Evolutionary conservation across 2,113 vertebrate species (phyloP), one percentile per base, ranked within the genome.

Genomic region (Carettochelys insculpta): DNA sequence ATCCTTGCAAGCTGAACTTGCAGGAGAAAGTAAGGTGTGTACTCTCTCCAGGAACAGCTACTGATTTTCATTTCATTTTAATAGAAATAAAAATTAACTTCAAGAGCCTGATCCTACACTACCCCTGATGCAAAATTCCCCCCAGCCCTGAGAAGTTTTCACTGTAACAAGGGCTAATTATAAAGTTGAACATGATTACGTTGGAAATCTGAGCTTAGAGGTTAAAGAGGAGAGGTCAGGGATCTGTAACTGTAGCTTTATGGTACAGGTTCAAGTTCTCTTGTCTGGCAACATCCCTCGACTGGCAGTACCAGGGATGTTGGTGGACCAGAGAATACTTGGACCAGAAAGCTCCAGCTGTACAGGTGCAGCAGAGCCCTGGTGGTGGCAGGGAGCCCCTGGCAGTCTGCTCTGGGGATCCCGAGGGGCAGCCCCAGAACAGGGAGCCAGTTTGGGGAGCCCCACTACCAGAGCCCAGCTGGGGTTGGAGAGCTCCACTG

Each of bases 121-220:
- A 34, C 43, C 2, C 83, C 89, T 90, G 83, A 91, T 3, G 82
- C 75, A 86, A 51, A 53, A 77, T 81, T 92, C 77, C 56, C 88
- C 79, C 13, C 84, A 41, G 45, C 80, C 52, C 14, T 50, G 65
- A 79, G 31, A 65, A n/a, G 58, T 16, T n/a, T n/a, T 6, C 16
- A n/a, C 31, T 65, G 58, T 65, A 65, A 65, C 58, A 8, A 65
- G 73, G 78, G 50, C 1, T 83, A 0, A 0, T 82, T 88, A 88
- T 86, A 88, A 81, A 76, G 58, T 86, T 53, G 22, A 14, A 50
- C 83, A 8, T 4, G 88, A 77, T 4, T 27, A 90, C 77, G 82
- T n/a, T 45, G 45, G 7, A 90, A 77, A 77, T 12, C 25, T 56
- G 45, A 80, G 13, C 50, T 93, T 71, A 89, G 87, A 54, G 9